Percentiles rank a stretch among this genome's conserved stretches.
These are phyloP conservation scores for Trichopoda pennipes DNA, from an alignment of 2,888 invertebrate species.

Conservation along the genomic window DNA sequence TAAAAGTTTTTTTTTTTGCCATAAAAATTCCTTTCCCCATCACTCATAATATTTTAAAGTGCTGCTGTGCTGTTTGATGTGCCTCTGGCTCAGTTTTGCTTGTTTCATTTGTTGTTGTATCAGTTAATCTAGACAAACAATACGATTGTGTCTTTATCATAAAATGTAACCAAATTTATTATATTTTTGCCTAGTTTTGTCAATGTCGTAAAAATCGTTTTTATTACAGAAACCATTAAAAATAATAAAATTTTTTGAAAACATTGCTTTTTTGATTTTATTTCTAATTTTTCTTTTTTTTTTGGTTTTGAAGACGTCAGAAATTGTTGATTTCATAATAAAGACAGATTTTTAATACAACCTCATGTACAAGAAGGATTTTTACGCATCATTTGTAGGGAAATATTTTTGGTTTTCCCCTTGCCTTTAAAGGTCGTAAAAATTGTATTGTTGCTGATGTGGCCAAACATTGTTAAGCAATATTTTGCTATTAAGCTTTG, in stretches of 20 bases:
- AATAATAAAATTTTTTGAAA: constrained; percentile 35
- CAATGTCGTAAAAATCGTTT: constrained; percentile 69
- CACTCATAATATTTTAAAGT: constrained; percentile 11
- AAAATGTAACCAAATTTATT: constrained; percentile 44
- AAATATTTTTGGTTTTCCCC: neutral
- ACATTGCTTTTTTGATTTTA: neutral
- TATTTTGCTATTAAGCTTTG: neutral
- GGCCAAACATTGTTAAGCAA: neutral
- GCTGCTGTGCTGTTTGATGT: neutral
- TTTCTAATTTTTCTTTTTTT: neutral
- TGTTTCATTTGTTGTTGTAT: neutral
- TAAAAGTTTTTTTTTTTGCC: too few species aligned
- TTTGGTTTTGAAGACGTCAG: neutral
- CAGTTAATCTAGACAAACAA: constrained; percentile 37
- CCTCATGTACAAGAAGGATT: neutral
- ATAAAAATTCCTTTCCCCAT: neutral
- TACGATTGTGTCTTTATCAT: constrained; percentile 31
- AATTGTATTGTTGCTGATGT: neutral
- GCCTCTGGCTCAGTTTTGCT: neutral
- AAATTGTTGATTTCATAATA: neutral
- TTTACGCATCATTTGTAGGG: constrained; percentile 30
- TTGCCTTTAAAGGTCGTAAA: neutral
- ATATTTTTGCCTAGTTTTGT: neutral
- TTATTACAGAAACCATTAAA: constrained; percentile 66
- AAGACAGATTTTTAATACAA: neutral